Evolutionary conservation across 2,888 invertebrate species (phyloP).

Genomic region (Microplitis manilae): DNA sequence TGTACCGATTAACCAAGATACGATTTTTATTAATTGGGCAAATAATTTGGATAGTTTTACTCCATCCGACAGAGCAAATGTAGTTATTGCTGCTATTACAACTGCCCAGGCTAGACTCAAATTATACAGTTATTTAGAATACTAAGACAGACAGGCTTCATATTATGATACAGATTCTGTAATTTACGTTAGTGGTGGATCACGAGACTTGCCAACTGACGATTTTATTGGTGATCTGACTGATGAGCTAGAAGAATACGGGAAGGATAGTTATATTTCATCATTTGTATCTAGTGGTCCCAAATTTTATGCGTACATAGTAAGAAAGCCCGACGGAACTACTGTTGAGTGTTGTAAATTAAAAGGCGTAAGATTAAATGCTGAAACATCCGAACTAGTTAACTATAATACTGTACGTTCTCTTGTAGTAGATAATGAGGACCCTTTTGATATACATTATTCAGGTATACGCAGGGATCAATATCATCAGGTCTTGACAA

Average conservation of each 20-base stretch:
- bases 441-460: too few species aligned
- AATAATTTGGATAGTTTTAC: slow-evolving; percentile 45
- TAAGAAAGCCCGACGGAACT: too few species aligned
- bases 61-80: slow-evolving; percentile 50
- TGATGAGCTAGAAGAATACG: slow-evolving; percentile 57
- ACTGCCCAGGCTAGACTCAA: slow-evolving; percentile 61
- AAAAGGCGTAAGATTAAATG: slow-evolving; percentile 45
- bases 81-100: slow-evolving; percentile 63
- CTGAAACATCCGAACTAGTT: slow-evolving; percentile 24
- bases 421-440: too few species aligned
- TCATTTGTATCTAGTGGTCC: slow-evolving; percentile 63
- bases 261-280: slow-evolving; percentile 56
- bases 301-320: slow-evolving; percentile 51
- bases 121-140: slow-evolving; percentile 60
- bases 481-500: too few species aligned
- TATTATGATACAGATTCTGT: slow-evolving; percentile 64
- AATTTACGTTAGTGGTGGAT: slow-evolving; percentile 20
- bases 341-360: slow-evolving; percentile 52
- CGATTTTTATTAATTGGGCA: slow-evolving; percentile 50
- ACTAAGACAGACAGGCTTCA: slow-evolving; percentile 56
- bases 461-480: too few species aligned
- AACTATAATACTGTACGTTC: slow-evolving; percentile 17
- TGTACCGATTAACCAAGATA: slow-evolving; percentile 45
- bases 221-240: slow-evolving; percentile 63
- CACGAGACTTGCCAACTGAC: slow-evolving; percentile 52